phyloP scores from a whole-genome alignment of 1,140 invertebrate genomes.

The Drosophila bocqueti region DNA sequence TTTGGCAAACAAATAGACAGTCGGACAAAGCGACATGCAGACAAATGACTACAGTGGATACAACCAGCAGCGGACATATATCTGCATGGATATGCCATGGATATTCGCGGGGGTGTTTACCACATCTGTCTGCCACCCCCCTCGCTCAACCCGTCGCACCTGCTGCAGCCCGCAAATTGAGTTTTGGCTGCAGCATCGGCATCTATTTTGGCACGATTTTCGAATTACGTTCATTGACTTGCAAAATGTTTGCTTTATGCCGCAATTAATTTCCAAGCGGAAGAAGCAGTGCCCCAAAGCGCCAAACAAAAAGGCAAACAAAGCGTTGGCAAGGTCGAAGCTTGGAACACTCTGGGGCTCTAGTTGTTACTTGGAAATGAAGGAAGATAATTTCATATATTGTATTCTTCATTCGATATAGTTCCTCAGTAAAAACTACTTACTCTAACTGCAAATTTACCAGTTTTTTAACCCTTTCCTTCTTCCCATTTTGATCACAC shows the following conservation, averaged over 20 bases:
- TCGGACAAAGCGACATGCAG: slow-evolving; percentile 81
- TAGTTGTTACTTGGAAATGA: too few relatives aligned
- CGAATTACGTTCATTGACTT: slow-evolving; percentile 83
- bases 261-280: slow-evolving; percentile 81
- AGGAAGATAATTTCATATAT: too few relatives aligned
- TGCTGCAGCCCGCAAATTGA: slow-evolving; percentile 62
- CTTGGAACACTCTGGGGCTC: slow-evolving; percentile 1
- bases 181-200: slow-evolving; percentile 52
- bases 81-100: slow-evolving; percentile 48
- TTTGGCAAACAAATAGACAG: slow-evolving; percentile 83
- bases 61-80: slow-evolving; percentile 43
- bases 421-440: too few relatives aligned
- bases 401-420: not conserved
- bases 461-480: too few relatives aligned
- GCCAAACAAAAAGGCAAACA: slow-evolving; percentile 3
- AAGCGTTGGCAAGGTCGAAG: slow-evolving; percentile 10
- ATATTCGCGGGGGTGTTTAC: slow-evolving; percentile 71
- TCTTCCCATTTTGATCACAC: not conserved
- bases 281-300: slow-evolving; percentile 62
- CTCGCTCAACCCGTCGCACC: slow-evolving; percentile 44
- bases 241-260: slow-evolving; percentile 83
- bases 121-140: slow-evolving; percentile 11
- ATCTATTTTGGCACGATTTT: slow-evolving; percentile 83
- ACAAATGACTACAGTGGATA: slow-evolving; percentile 73
- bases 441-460: not conserved